Percentiles rank a stretch among this genome's conserved stretches.
phyloP scores from a whole-genome alignment of 2,797 vertebrate species.

The Chiloscyllium punctatum region DNA sequence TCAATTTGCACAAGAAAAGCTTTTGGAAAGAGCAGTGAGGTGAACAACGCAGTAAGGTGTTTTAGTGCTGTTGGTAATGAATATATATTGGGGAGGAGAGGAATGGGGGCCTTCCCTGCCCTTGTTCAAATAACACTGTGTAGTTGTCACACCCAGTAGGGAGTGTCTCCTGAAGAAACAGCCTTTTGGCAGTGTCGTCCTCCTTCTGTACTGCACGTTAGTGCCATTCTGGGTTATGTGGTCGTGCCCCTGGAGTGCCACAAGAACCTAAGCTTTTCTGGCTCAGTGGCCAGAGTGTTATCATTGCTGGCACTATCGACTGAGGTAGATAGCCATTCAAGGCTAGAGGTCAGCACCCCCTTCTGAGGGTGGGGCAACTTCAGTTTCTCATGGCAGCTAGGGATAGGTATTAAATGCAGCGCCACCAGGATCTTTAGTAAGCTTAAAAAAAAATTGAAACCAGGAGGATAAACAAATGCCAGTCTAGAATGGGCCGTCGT shows the following conservation, averaged over 20 bases:
- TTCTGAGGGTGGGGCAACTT: not conserved
- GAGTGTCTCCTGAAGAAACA: not conserved
- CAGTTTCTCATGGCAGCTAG: not conserved
- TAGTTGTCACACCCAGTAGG: not conserved
- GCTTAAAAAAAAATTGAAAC: too few relatives aligned
- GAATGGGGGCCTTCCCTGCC: not conserved
- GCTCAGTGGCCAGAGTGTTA: not conserved
- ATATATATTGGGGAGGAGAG: not conserved
- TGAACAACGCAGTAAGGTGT: not conserved
- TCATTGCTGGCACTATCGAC: not conserved
- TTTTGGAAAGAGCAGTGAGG: not conserved
- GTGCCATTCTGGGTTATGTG: not conserved
- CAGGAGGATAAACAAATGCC: not conserved
- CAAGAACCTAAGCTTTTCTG: not conserved
- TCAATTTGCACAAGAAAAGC: not conserved
- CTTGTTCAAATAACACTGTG: not conserved
- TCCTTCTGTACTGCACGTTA: not conserved
- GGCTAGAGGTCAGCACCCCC: not conserved
- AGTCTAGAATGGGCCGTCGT: not conserved
- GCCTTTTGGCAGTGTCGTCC: not conserved
- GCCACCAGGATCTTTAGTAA: not conserved
- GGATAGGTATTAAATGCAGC: not conserved
- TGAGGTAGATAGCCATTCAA: not conserved
- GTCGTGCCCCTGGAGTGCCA: not conserved
- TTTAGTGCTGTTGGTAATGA: not conserved